Evolutionary conservation across 2,113 vertebrate genomes (phyloP).

Genomic region (Pampusana beccarii): DNA sequence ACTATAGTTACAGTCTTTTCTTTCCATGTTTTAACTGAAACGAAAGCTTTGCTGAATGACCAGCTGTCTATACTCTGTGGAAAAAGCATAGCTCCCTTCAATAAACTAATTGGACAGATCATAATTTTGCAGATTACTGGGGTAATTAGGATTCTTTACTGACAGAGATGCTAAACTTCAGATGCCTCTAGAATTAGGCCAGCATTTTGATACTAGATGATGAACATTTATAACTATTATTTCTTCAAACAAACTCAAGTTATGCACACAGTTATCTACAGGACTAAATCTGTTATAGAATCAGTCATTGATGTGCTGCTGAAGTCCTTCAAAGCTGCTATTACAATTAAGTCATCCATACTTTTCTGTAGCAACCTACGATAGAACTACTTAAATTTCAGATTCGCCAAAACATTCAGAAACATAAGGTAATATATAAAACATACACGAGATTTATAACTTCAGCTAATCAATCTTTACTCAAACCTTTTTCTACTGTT

Average conservation of each 20-base stretch:
- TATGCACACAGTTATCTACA: not conserved
- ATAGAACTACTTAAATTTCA: not conserved
- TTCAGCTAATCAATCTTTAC: not conserved
- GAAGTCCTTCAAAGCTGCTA: not conserved
- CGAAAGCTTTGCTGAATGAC: not conserved
- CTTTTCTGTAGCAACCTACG: not conserved
- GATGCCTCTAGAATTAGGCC: not conserved
- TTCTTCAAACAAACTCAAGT: not conserved
- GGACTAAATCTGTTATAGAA: not conserved
- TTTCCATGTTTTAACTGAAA: not conserved
- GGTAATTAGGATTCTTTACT: not conserved
- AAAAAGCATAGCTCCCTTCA: not conserved
- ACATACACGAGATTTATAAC: not conserved
- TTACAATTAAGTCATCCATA: not conserved
- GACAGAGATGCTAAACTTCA: not conserved
- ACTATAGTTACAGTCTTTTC: not conserved
- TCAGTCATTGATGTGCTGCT: not conserved
- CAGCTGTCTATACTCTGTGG: not conserved
- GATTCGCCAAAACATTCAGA: not conserved
- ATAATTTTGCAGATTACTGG: not conserved
- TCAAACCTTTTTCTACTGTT: not conserved
- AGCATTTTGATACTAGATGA: not conserved
- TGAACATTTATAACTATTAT: not conserved
- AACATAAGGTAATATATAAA: not conserved
- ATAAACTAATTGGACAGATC: not conserved